phyloP scores from a whole-genome alignment of 2,888 invertebrate species.

The Drosophila borborema region DNA sequence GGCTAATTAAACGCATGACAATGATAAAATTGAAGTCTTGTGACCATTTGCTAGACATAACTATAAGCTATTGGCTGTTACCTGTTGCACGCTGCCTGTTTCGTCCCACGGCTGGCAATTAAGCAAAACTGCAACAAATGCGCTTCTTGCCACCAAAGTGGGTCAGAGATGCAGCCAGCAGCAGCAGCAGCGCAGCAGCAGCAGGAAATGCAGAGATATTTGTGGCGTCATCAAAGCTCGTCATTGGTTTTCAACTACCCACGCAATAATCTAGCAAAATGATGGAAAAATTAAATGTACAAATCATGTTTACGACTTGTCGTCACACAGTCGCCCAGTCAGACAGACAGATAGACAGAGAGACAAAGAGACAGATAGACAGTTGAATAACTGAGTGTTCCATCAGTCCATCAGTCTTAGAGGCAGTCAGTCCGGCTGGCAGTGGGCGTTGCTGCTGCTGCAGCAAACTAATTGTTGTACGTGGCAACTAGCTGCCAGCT shows the following conservation, averaged over 20 bases:
- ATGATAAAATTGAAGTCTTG: slow-evolving; percentile 51
- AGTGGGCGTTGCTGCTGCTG: slow-evolving; percentile 68
- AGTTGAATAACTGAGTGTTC: slow-evolving; percentile 25
- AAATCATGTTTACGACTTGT: slow-evolving; percentile 78
- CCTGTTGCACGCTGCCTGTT: neutral
- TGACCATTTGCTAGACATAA: slow-evolving; percentile 38
- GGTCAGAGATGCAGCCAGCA: slow-evolving; percentile 45
- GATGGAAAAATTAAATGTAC: slow-evolving; percentile 77
- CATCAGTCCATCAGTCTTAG: slow-evolving; percentile 45
- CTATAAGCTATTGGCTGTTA: slow-evolving; percentile 28
- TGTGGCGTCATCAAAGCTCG: slow-evolving; percentile 43
- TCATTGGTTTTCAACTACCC: slow-evolving; percentile 54
- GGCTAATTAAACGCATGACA: slow-evolving; percentile 62
- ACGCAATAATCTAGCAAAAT: slow-evolving; percentile 68
- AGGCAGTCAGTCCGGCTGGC: slow-evolving; percentile 29
- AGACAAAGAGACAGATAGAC: slow-evolving; percentile 11
- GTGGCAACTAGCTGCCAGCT: slow-evolving; percentile 33
- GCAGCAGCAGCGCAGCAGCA: neutral
- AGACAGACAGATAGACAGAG: slow-evolving; percentile 16
- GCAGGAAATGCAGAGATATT: slow-evolving; percentile 10
- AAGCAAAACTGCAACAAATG: slow-evolving; percentile 55
- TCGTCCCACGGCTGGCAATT: slow-evolving; percentile 70
- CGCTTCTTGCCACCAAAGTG: slow-evolving; percentile 43
- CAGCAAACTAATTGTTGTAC: slow-evolving; percentile 69
- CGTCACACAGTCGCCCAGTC: slow-evolving; percentile 53